Conservation (phyloP, 2,113 vertebrate species). For the Dipodomys stephensi region DNA sequence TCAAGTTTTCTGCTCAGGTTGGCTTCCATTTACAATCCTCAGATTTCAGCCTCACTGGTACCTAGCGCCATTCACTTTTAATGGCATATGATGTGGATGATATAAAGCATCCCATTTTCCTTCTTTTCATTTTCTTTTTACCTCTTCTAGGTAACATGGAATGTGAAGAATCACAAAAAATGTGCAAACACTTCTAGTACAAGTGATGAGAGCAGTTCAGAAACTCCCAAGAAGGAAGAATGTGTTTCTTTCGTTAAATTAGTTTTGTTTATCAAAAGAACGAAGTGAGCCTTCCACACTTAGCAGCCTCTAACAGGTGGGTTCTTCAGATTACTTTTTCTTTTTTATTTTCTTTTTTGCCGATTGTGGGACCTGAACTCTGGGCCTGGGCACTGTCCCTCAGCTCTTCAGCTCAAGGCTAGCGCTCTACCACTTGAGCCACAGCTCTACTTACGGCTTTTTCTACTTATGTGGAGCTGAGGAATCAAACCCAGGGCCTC, state of each 20-base stretch:
- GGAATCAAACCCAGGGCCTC: too few species aligned
- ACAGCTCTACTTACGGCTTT: too few species aligned
- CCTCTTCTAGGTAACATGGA: background rate
- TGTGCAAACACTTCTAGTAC: background rate
- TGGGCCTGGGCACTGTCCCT: too few species aligned
- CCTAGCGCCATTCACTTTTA: background rate
- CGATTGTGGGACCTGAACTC: too few species aligned
- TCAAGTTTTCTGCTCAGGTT: too few species aligned
- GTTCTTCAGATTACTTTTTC: background rate
- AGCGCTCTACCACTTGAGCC: too few species aligned
- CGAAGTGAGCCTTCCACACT: background rate
- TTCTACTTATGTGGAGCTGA: too few species aligned
- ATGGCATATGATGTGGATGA: background rate
- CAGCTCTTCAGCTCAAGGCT: too few species aligned
- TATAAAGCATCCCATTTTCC: background rate
- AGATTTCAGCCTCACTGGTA: too few species aligned
- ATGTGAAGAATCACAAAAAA: background rate
- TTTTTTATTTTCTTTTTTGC: too few species aligned
- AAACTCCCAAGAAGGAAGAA: conserved; percentile 38
- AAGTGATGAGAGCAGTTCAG: background rate
- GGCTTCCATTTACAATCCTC: too few species aligned
- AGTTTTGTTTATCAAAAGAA: background rate
- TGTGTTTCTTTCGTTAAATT: background rate
- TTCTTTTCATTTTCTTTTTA: conserved; percentile 11
- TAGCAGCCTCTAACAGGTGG: background rate